Percentiles rank a stretch among this genome's conserved stretches.
Evolutionary conservation across 2,888 invertebrate species (phyloP).

Genomic region (Schizaphis graminum): DNA sequence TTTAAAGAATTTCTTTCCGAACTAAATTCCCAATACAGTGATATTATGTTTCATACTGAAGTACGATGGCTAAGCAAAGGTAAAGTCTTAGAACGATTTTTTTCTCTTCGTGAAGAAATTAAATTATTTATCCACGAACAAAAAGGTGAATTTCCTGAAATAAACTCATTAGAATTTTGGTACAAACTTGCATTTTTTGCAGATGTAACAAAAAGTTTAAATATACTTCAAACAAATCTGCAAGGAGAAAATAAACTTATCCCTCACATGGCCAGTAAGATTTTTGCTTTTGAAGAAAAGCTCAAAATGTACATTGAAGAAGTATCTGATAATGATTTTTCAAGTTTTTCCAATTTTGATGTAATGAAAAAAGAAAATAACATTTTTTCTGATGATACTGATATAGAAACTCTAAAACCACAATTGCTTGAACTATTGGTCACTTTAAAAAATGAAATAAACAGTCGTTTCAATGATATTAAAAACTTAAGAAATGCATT

Average conservation of each 20-base stretch:
- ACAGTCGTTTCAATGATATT: background rate
- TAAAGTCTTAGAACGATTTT: constrained; percentile 67
- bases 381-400: background rate
- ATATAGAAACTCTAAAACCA: background rate
- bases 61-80: constrained; percentile 58
- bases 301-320: background rate
- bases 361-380: background rate
- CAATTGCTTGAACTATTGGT: background rate
- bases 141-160: constrained; percentile 66
- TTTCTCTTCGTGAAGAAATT: constrained; percentile 58
- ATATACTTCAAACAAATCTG: constrained; percentile 30
- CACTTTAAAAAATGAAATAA: constrained; percentile 18
- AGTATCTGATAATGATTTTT: background rate
- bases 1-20: constrained; percentile 54
- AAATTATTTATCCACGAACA: constrained; percentile 53
- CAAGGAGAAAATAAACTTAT: constrained; percentile 45
- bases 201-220: constrained; percentile 25
- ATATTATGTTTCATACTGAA: constrained; percentile 44
- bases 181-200: background rate
- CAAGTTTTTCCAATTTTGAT: background rate
- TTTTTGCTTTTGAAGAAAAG: background rate
- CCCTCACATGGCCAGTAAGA: constrained; percentile 8
- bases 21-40: constrained; percentile 55
- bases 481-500: background rate
- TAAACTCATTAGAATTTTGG: constrained; percentile 27